These are phyloP conservation scores for Apocrypta bakeri DNA, from an alignment of 1,140 invertebrate species.

Conservation along the genomic window DNA sequence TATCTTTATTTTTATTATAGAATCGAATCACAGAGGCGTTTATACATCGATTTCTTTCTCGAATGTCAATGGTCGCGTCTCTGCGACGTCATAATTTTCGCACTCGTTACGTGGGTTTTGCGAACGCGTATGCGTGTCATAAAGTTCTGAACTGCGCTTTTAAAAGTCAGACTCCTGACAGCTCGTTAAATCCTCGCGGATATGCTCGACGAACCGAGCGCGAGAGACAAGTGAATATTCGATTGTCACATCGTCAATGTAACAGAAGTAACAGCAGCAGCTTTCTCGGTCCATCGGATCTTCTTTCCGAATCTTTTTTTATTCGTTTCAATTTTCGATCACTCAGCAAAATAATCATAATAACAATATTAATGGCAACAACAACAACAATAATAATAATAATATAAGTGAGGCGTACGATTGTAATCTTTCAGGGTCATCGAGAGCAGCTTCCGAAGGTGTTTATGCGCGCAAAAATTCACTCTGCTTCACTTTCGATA, in stretches of 20 bases:
- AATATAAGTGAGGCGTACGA: not conserved
- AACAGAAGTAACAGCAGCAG: not conserved
- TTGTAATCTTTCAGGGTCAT: slow-evolving; percentile 27
- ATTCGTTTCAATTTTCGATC: slow-evolving; percentile 1
- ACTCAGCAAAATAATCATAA: not conserved
- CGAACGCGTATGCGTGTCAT: not conserved
- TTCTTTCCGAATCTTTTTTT: not conserved
- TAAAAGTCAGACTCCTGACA: not conserved
- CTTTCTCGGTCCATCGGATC: not conserved
- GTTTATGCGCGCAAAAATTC: slow-evolving; percentile 27
- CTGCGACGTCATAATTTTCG: not conserved
- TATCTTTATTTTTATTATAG: not conserved
- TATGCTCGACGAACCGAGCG: not conserved
- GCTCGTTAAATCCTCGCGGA: not conserved
- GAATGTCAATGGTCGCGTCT: not conserved
- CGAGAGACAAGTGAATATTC: not conserved
- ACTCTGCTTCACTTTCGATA: slow-evolving; percentile 68
- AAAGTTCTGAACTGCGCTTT: not conserved
- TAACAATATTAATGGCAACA: not conserved
- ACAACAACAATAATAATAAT: no score
- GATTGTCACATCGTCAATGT: not conserved
- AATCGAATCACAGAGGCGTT: not conserved
- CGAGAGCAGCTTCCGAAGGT: slow-evolving; percentile 42
- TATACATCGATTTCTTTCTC: slow-evolving; percentile 5
- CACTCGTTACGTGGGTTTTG: not conserved